These are phyloP conservation scores for Dendrolimus pini DNA, from an alignment of 2,888 invertebrate species.

Conservation along the genomic window DNA sequence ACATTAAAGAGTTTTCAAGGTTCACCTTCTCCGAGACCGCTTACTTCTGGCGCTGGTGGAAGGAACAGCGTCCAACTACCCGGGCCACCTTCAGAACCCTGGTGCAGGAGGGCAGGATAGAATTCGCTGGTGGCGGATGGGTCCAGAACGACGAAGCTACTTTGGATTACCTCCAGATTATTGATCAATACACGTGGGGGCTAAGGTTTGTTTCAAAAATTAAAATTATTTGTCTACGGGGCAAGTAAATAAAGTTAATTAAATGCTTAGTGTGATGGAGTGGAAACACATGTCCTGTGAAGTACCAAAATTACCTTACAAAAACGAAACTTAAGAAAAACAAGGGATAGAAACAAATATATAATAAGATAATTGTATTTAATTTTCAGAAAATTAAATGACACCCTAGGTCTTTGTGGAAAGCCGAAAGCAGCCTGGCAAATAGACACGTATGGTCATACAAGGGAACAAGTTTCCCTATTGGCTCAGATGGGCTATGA, in stretches of 20 bases:
- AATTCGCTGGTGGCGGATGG: conserved; percentile 80
- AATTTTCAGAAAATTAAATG: conserved; percentile 74
- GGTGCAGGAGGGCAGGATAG: conserved; percentile 76
- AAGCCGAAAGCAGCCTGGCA: conserved; percentile 89
- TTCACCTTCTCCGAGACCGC: conserved; percentile 90
- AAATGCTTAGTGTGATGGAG: too few relatives aligned
- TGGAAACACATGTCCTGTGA: too few relatives aligned
- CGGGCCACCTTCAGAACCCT: conserved; percentile 73
- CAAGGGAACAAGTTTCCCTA: conserved; percentile 79
- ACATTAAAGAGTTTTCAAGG: conserved; percentile 36
- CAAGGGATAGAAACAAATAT: too few relatives aligned
- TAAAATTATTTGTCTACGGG: too few relatives aligned
- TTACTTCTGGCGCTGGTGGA: conserved; percentile 90
- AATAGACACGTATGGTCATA: conserved; percentile 91
- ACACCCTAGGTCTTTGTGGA: conserved; percentile 84
- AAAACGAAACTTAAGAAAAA: too few relatives aligned
- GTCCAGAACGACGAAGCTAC: conserved; percentile 78
- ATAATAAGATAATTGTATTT: not conserved
- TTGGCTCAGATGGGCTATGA: conserved; percentile 83
- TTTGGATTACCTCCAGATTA: conserved; percentile 80
- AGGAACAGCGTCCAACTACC: conserved; percentile 75
- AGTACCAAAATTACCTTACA: too few relatives aligned
- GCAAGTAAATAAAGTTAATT: too few relatives aligned
- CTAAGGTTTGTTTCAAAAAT: conserved; percentile 60
- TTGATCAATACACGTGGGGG: conserved; percentile 84